Conservation (phyloP, 2,797 vertebrate genomes). For the Pyrrhura leucotis region DNA sequence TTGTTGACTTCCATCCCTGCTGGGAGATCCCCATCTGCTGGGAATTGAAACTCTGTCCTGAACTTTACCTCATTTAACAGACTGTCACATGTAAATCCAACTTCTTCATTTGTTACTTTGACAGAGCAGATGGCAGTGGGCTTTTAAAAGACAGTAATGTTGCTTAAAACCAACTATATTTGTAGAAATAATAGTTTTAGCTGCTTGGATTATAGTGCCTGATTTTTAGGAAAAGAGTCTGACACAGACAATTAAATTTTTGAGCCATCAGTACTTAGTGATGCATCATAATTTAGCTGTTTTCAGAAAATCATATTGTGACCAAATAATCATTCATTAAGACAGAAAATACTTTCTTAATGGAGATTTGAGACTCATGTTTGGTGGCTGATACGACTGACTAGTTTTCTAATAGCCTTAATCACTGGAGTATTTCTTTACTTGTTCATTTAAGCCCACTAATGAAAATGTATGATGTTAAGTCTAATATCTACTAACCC, state of each 20-base stretch:
- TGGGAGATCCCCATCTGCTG: constrained; percentile 65
- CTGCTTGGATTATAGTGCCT: constrained; percentile 10
- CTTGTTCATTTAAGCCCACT: constrained; percentile 49
- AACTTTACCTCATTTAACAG: constrained; percentile 63
- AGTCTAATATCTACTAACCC: constrained; percentile 69
- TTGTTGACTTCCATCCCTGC: constrained; percentile 66
- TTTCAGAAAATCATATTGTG: constrained; percentile 65
- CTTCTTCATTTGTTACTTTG: constrained; percentile 57
- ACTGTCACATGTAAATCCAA: constrained; percentile 46
- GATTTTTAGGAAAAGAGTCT: constrained; percentile 47
- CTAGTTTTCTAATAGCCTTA: constrained; percentile 62
- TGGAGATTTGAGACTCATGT: constrained; percentile 18
- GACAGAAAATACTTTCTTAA: constrained; percentile 47
- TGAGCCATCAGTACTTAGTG: constrained; percentile 51
- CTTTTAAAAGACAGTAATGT: constrained; percentile 48
- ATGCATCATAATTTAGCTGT: constrained; percentile 42
- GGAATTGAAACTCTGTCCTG: constrained; percentile 46
- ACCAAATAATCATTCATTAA: constrained; percentile 49
- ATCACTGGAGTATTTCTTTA: constrained; percentile 58
- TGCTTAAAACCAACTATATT: constrained; percentile 42
- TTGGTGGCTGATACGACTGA: constrained; percentile 50
- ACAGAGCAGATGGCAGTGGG: constrained; percentile 61
- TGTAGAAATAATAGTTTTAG: constrained; percentile 28
- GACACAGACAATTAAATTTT: constrained; percentile 48
- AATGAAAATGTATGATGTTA: constrained; percentile 57